Base-by-base conservation (phyloP, 2,797 vertebrate species). In the Acropternis orthonyx region DNA sequence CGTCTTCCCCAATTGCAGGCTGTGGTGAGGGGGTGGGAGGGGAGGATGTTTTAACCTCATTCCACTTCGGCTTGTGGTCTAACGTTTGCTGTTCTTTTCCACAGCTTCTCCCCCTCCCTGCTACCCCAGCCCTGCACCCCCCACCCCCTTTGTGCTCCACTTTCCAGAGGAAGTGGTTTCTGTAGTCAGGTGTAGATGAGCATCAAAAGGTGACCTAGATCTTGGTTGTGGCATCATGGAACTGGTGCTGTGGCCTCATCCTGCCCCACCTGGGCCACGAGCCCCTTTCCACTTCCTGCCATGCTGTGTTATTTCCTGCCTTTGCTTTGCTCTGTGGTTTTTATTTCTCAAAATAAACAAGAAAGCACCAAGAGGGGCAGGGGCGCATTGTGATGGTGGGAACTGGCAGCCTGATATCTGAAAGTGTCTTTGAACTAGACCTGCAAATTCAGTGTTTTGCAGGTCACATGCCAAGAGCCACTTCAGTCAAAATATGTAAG, bases 101-200 rank as follows among this genome's bases (percentile, higher is more conserved):
- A 78, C 74, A 36, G 3, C 74, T 28, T 34, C 49, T 74, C 17
- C 30, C 26, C 58, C 44, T 51, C 11, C 41, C 43, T 28, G 67
- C 84, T 73, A 22, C 23, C 37, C 14, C 32, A 77, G 52, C 71
- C 20, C 39, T 7, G 9, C 74, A 5, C 55, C 65, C 65, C 24
- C 18, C 27, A 5, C 12, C 62, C 62, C 8, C 12, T 75, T 14
- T 14, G 85, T 6, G n/a, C 79, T 30, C 73, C 30, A 36, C 63
- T 87, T 91, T 92, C 65, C 92, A 97, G 90, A 98, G 98, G 98
- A 98, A 96, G 98, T 34, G 98, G 98, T 62, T 97, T 95, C 36
- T 97, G 96, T 0, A 92, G 97, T 30, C 8, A 71, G 91, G 83
- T 88, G 75, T 81, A 97, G 87, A 52, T 1, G 4, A 89, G 27